Percentiles rank a stretch among this genome's conserved stretches.
Conservation (phyloP, 2,888 invertebrate genomes). For the Synanthedon tipuliformis region DNA sequence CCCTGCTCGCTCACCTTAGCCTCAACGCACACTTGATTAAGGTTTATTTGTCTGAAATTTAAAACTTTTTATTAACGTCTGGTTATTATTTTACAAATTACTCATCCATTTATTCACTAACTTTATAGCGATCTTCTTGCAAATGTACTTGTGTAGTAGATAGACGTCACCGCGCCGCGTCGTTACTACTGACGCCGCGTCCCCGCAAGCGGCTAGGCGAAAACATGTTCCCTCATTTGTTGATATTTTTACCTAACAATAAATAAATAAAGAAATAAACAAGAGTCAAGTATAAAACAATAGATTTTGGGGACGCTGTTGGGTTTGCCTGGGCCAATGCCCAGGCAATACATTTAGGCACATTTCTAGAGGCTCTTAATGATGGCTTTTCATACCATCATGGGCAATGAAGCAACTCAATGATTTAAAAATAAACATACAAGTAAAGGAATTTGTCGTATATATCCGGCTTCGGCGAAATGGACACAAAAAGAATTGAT, state of each 20-base stretch:
- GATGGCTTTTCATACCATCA: too few relatives aligned
- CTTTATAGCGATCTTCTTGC: slow-evolving; percentile 76
- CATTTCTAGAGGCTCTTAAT: too few relatives aligned
- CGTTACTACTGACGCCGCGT: slow-evolving; percentile 76
- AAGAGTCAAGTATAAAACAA: neutral
- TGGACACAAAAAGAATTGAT: too few relatives aligned
- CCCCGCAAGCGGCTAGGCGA: slow-evolving; percentile 70
- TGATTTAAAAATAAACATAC: too few relatives aligned
- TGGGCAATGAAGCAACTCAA: too few relatives aligned
- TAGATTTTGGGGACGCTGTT: too few relatives aligned
- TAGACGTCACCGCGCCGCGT: slow-evolving; percentile 77
- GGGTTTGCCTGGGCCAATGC: too few relatives aligned
- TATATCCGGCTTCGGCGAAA: too few relatives aligned
- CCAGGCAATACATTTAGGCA: too few relatives aligned
- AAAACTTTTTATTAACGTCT: neutral
- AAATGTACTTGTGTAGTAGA: slow-evolving; percentile 76
- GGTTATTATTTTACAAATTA: too few relatives aligned
- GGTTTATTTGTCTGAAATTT: slow-evolving; percentile 44
- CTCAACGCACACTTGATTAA: slow-evolving; percentile 57
- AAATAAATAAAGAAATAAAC: neutral
- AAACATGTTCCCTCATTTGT: slow-evolving; percentile 58
- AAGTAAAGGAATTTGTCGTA: too few relatives aligned
- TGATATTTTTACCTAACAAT: slow-evolving; percentile 44
- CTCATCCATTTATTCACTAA: slow-evolving; percentile 14
- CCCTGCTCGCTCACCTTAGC: slow-evolving; percentile 53